Percentiles rank a stretch among this genome's conserved stretches.
phyloP scores from a whole-genome alignment of 1,140 invertebrate genomes.

The Manduca sexta region DNA sequence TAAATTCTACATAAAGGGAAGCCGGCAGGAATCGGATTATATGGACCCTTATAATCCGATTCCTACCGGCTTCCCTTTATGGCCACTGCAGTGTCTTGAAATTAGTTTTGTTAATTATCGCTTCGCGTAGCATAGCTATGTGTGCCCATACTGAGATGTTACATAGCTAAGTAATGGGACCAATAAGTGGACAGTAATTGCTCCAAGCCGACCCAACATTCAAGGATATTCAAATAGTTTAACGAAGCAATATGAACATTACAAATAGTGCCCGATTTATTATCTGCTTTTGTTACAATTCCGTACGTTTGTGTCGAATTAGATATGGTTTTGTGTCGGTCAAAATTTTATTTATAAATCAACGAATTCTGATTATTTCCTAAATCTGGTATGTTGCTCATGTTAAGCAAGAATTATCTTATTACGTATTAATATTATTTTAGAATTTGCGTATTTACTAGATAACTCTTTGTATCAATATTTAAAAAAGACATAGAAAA shows the following conservation, averaged over 20 bases:
- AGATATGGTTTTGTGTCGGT: not conserved
- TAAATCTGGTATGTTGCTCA: too few species aligned
- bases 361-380: too few species aligned
- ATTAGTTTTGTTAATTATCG: not conserved
- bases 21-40: too few species aligned
- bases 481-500: too few species aligned
- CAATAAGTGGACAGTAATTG: slow-evolving; percentile 7
- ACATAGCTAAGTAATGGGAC: not conserved
- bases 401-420: too few species aligned
- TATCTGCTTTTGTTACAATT: not conserved
- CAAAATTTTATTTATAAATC: not conserved
- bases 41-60: too few species aligned
- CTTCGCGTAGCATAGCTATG: not conserved
- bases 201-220: slow-evolving; percentile 6
- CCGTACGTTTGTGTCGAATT: not conserved
- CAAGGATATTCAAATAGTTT: not conserved
- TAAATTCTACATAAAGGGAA: too few species aligned
- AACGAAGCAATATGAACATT: not conserved
- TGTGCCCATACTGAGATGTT: slow-evolving; percentile 6
- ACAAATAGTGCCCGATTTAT: not conserved
- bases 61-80: too few species aligned
- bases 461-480: too few species aligned
- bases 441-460: too few species aligned
- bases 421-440: too few species aligned
- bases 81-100: too few species aligned